Conservation (phyloP, 2,797 vertebrate species). For the Taeniopygia guttata region DNA sequence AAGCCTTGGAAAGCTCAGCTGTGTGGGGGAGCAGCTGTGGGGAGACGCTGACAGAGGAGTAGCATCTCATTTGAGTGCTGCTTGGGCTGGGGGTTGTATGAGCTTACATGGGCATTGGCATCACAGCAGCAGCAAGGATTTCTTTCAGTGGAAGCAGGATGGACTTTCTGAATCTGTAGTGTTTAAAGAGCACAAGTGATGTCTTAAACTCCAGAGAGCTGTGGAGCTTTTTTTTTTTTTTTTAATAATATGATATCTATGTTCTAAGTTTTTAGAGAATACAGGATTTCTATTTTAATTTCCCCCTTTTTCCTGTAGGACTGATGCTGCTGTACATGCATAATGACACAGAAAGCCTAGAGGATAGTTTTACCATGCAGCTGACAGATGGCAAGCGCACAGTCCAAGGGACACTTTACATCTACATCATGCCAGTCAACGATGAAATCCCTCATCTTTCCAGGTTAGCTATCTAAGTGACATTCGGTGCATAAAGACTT, state of each 20-base stretch:
- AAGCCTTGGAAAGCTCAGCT: not conserved
- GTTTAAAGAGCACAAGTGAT: not conserved
- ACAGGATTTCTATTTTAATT: constrained; percentile 23
- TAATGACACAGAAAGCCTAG: constrained; percentile 86
- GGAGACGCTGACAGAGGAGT: not conserved
- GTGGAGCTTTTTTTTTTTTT: not conserved
- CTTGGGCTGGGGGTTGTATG: not conserved
- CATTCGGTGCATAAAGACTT: constrained; percentile 40
- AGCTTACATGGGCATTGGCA: not conserved
- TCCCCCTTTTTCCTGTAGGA: constrained; percentile 70
- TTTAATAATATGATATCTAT: not conserved
- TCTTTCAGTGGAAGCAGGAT: not conserved
- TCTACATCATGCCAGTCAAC: constrained; percentile 87
- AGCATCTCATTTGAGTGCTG: not conserved
- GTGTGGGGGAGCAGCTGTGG: not conserved
- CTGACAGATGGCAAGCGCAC: constrained; percentile 89
- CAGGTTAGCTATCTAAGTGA: constrained; percentile 79
- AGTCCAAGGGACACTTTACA: constrained; percentile 80
- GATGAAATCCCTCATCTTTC: constrained; percentile 84
- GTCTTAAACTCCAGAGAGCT: not conserved
- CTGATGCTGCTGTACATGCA: constrained; percentile 81
- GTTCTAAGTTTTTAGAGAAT: not conserved
- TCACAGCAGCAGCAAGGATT: not conserved
- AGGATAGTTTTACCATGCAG: constrained; percentile 81
- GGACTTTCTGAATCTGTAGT: not conserved